phyloP scores from a whole-genome alignment of 2,113 vertebrate species.

The Ptyas mucosa region DNA sequence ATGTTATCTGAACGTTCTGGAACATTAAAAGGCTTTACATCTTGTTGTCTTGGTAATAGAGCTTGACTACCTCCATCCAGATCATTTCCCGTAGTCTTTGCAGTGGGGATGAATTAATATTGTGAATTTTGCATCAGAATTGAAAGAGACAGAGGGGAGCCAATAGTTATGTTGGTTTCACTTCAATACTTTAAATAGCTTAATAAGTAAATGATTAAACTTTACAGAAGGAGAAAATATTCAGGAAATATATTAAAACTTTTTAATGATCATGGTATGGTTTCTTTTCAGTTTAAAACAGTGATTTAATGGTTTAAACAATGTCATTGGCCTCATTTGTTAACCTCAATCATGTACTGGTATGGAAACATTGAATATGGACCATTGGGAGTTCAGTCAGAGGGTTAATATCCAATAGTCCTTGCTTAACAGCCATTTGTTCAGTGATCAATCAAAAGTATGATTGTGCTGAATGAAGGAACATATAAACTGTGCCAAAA shows the following conservation, averaged over 20 bases:
- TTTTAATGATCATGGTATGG: not conserved
- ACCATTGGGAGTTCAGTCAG: not conserved
- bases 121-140: not conserved
- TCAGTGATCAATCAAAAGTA: not conserved
- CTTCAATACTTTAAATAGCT: not conserved
- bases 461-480: not conserved
- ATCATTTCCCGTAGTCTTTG: not conserved
- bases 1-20: not conserved
- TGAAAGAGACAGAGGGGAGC: not conserved
- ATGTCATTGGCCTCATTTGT: not conserved
- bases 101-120: not conserved
- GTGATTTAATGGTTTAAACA: not conserved
- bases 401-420: not conserved
- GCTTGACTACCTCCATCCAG: not conserved
- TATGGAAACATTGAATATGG: not conserved
- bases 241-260: not conserved
- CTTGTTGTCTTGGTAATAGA: not conserved
- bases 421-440: not conserved
- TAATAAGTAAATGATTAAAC: not conserved
- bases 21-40: not conserved
- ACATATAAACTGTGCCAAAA: not conserved
- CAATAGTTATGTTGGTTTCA: not conserved
- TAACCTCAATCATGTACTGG: not conserved
- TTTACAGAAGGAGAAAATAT: not conserved
- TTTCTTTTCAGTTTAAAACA: not conserved